A percentile compares a stretch with the other conserved stretches of the same genome.
Conservation (phyloP, 2,113 vertebrate species). For the Dromas ardeola region DNA sequence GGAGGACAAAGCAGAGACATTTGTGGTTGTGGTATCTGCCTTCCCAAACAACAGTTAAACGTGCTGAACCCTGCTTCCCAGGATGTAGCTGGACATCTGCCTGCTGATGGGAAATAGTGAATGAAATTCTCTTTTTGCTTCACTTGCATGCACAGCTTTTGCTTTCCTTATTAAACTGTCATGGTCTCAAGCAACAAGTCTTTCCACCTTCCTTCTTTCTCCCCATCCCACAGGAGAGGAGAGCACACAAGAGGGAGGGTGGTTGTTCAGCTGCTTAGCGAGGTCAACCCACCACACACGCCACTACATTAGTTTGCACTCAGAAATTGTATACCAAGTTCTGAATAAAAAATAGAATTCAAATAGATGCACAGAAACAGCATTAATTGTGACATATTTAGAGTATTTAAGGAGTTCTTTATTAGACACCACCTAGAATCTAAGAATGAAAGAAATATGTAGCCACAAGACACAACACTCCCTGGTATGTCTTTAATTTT, state of each 20-base stretch:
- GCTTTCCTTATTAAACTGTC: background rate
- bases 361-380: background rate
- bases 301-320: background rate
- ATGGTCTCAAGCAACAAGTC: background rate
- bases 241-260: fast-evolving
- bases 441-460: background rate
- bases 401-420: background rate
- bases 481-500: background rate
- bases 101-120: background rate
- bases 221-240: background rate
- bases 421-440: background rate
- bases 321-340: background rate
- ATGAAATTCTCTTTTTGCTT: background rate
- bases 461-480: background rate
- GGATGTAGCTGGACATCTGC: fast-evolving
- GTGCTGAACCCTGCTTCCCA: background rate
- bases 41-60: background rate
- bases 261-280: fast-evolving
- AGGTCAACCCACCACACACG: background rate
- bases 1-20: background rate
- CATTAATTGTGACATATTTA: background rate
- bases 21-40: background rate
- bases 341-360: background rate
- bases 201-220: background rate
- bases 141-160: background rate